Evolutionary conservation across 2,113 vertebrate genomes (phyloP), one percentile per base, ranked within the genome.

Genomic region (Microcebus lehilahytsara): DNA sequence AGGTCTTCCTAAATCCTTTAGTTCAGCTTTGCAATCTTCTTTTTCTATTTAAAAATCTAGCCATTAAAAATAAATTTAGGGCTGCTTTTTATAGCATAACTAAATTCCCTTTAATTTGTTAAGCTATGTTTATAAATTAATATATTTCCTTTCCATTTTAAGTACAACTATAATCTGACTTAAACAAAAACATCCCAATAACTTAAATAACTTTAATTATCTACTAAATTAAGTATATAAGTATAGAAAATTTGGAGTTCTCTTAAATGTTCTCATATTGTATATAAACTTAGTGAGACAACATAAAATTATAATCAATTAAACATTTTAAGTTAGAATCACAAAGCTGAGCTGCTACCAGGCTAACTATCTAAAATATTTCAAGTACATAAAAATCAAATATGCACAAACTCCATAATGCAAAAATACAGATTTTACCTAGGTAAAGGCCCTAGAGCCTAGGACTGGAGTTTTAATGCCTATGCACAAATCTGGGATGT

Each of bases 11-110:
- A 93, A 60, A 88, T 27, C 58, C 80, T 91, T 16, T 87, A 69
- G 37, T 78, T 84, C 34, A 83, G 32, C 69, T 89, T 95, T 72
- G 87, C 69, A 78, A 81, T 74, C 67, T 90, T 23, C 80, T 46
- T 92, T 91, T 87, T 71, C 69, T 37, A 60, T 62, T 94, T 78
- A 74, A 75, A 95, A 96, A 42, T 42, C 10, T 75, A 92, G 8
- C 9, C 66, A 90, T n/a, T 92, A 19, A 86, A n/a, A n/a, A n/a
- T 88, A 79, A 93, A 58, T 69, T 62, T 53, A 91, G 75, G 53
- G 22, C 71, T 93, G 37, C 32, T 80, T 94, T 83, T 80, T 92
- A n/a, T 77, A 46, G 62, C 64, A 46, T 87, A 66, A 79, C 8
- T 88, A 87, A 94, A 62, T 60, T 92, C 9, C 37, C 32, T 80